Percentiles rank a stretch among this genome's conserved stretches.
Evolutionary conservation across 2,797 vertebrate genomes (phyloP).

Genomic region (Notamacropus eugenii): DNA sequence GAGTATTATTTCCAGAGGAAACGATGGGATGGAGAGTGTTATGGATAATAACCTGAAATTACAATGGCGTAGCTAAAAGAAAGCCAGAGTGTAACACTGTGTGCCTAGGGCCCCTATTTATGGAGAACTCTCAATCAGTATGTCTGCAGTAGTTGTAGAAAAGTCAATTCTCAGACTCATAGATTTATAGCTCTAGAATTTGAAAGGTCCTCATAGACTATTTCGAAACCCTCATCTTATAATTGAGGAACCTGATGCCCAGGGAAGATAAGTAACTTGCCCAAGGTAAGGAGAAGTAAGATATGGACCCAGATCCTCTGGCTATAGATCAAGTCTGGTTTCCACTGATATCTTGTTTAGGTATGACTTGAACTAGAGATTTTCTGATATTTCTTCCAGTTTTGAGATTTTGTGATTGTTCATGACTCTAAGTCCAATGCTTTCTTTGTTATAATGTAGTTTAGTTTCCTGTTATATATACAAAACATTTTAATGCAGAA

Average conservation of each 20-base stretch:
- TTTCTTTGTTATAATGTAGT: neutral
- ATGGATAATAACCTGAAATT: neutral
- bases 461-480: conserved; percentile 30
- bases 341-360: neutral
- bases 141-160: neutral
- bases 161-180: neutral
- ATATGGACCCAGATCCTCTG: neutral
- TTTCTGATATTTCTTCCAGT: neutral
- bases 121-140: neutral
- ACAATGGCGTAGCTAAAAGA: neutral
- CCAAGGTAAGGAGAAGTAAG: neutral
- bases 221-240: neutral
- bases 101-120: neutral
- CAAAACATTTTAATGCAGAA: conserved; percentile 13
- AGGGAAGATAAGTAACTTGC: neutral
- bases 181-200: neutral
- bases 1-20: neutral
- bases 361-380: neutral
- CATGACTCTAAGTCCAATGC: neutral
- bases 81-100: neutral
- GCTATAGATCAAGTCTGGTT: neutral
- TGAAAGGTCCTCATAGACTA: neutral
- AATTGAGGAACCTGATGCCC: neutral
- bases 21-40: neutral
- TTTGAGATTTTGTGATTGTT: neutral